Conservation (phyloP, 1,140 invertebrate species). For the Drosophila insularis region DNA sequence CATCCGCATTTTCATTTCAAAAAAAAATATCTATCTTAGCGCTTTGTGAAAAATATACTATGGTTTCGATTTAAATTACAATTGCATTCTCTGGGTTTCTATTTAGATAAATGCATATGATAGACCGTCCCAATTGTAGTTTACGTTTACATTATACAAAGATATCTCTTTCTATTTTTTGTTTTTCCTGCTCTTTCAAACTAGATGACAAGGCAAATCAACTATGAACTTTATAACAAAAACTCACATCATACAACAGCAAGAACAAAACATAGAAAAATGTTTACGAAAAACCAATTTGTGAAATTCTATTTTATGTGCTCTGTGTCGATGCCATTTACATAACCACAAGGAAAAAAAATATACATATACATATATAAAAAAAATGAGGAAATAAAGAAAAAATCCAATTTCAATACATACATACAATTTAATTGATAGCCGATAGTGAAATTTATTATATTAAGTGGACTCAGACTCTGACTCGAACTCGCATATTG, state of each 20-base stretch:
- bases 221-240: constrained; percentile 17
- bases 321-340: constrained; percentile 48
- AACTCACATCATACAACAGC: neutral
- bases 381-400: neutral
- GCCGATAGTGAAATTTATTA: constrained; percentile 55
- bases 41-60: neutral
- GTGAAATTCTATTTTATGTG: constrained; percentile 55
- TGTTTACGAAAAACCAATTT: constrained; percentile 39
- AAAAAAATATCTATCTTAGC: neutral
- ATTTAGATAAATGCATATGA: neutral
- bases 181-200: neutral
- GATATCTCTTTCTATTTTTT: neutral
- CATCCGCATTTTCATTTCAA: neutral
- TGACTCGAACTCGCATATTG: constrained; percentile 51
- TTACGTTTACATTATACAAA: neutral
- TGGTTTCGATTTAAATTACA: neutral
- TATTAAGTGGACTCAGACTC: constrained; percentile 39
- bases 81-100: neutral
- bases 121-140: constrained; percentile 9
- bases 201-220: constrained; percentile 10
- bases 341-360: constrained; percentile 32
- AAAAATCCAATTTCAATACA: constrained; percentile 12
- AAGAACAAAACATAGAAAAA: neutral
- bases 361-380: neutral
- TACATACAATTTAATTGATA: constrained; percentile 55